These are phyloP conservation scores for Microtus oregoni DNA, from an alignment of 2,113 vertebrate genomes.

Conservation along the genomic window DNA sequence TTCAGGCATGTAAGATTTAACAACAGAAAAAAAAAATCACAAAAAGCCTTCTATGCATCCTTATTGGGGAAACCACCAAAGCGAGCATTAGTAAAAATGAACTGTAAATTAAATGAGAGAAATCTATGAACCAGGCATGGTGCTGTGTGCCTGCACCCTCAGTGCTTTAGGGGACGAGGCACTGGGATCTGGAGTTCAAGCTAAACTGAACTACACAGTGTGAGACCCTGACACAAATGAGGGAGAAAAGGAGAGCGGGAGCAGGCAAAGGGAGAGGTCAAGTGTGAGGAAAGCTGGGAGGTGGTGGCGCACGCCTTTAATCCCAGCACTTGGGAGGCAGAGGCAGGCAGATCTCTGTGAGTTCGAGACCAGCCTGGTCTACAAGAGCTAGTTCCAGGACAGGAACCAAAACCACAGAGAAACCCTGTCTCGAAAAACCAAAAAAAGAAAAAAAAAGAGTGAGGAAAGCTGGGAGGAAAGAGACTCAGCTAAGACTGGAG, in stretches of 20 bases:
- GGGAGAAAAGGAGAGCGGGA: no score
- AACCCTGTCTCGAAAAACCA: no score
- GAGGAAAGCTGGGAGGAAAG: neutral
- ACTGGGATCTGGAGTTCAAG: neutral
- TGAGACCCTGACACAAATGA: neutral
- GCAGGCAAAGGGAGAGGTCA: no score
- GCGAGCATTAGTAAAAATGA: neutral
- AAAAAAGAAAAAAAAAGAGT: no score
- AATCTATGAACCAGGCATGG: neutral
- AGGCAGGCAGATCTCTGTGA: no score
- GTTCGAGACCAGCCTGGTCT: no score
- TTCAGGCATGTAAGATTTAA: neutral
- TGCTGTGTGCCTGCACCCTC: neutral
- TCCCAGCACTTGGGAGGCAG: no score
- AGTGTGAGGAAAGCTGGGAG: no score
- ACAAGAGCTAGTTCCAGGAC: no score
- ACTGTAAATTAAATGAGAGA: neutral
- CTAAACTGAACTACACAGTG: neutral
- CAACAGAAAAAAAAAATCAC: neutral
- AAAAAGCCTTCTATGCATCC: neutral
- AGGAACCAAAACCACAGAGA: no score
- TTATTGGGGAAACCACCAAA: neutral
- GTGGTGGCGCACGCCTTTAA: no score
- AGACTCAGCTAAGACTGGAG: neutral
- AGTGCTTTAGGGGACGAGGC: no score